These are phyloP conservation scores for Echiichthys vipera DNA, from an alignment of 2,797 vertebrate genomes.

Conservation along the genomic window DNA sequence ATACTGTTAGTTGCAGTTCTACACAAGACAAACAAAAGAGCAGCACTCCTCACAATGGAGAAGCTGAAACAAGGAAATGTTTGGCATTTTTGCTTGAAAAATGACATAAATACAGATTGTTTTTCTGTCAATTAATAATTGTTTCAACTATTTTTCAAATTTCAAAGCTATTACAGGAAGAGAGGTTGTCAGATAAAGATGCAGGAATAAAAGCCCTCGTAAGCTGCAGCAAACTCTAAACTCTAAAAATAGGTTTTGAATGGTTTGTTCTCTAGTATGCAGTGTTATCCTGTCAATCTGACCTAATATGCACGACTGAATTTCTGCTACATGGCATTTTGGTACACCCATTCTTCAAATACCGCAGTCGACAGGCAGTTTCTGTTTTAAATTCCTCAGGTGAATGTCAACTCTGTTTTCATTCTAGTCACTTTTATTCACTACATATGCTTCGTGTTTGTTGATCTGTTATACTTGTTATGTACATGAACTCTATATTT, in stretches of 20 bases:
- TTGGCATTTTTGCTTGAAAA: not conserved
- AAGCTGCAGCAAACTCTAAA: not conserved
- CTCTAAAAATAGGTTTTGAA: not conserved
- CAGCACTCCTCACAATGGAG: not conserved
- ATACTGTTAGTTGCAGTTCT: not conserved
- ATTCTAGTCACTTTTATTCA: conserved; percentile 59
- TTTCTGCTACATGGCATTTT: conserved; percentile 38
- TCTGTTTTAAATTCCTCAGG: conserved; percentile 51
- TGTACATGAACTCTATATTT: conserved; percentile 81
- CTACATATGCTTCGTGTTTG: conserved; percentile 63
- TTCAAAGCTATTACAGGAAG: not conserved
- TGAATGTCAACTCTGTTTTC: conserved; percentile 58
- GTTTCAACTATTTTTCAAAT: not conserved
- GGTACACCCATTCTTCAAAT: conserved; percentile 50
- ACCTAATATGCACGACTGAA: conserved; percentile 55
- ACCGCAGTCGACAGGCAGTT: conserved; percentile 27
- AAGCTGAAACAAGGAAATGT: not conserved
- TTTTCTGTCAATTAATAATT: not conserved
- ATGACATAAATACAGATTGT: not conserved
- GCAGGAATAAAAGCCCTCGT: not conserved
- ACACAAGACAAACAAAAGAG: not conserved
- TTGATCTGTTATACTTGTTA: conserved; percentile 73
- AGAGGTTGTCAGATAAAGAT: not conserved
- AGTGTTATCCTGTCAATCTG: conserved; percentile 51
- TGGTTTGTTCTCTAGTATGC: not conserved